Percentiles rank a stretch among this genome's conserved stretches.
phyloP scores from a whole-genome alignment of 2,797 vertebrate genomes.

The Syncerus caffer region DNA sequence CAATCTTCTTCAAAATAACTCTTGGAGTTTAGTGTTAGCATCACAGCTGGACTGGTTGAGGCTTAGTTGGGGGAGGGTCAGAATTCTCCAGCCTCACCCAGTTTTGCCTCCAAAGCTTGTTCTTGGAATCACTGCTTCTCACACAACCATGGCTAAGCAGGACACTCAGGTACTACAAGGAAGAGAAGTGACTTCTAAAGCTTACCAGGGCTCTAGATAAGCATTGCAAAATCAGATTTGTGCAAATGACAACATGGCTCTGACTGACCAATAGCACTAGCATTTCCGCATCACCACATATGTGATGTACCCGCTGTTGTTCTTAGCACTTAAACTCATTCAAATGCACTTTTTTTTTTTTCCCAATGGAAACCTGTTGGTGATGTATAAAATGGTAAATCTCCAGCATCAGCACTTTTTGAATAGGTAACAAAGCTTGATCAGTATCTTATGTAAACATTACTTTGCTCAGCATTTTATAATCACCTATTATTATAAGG shows the following conservation, averaged over 20 bases:
- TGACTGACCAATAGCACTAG: accelerated
- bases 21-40: accelerated
- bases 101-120: background rate
- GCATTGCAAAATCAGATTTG: background rate
- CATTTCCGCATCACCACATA: accelerated
- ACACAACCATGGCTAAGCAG: accelerated
- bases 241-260: accelerated
- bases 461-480: background rate
- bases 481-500: too few species aligned
- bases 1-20: background rate
- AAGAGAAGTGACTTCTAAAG: too few species aligned
- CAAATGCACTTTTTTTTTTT: too few species aligned
- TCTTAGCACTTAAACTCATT: too few species aligned
- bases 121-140: accelerated
- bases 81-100: accelerated
- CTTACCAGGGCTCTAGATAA: background rate
- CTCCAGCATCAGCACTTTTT: background rate
- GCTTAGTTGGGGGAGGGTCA: accelerated
- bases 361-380: too few species aligned
- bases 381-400: background rate
- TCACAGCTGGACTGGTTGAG: accelerated
- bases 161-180: accelerated
- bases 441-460: background rate
- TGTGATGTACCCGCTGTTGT: accelerated
- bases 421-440: background rate